Conservation (phyloP, 1,140 invertebrate species). For the Leucophenga varia region DNA sequence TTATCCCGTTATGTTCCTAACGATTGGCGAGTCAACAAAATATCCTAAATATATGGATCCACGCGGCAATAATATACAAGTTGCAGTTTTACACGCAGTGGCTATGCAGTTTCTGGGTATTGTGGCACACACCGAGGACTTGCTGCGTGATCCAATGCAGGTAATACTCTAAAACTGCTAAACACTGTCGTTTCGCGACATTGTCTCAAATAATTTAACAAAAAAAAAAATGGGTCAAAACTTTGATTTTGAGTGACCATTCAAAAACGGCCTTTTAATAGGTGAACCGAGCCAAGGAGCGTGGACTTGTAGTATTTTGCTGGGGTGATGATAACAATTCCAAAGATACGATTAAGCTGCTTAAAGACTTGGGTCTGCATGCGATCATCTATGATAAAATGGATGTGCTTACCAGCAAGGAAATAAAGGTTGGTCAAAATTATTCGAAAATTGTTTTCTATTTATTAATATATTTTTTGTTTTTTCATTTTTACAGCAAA, state of each 20-base stretch:
- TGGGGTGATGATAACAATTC: conserved; percentile 97
- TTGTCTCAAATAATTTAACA: no score
- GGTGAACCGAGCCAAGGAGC: conserved; percentile 74
- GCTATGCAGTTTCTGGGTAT: conserved; percentile 82
- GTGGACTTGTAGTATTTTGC: conserved; percentile 85
- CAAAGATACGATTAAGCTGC: conserved; percentile 77
- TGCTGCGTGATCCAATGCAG: conserved; percentile 79
- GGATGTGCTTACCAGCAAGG: conserved; percentile 75
- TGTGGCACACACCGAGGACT: conserved; percentile 88
- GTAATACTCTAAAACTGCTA: conserved; percentile 36
- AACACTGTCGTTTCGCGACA: no score
- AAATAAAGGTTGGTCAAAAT: conserved; percentile 69
- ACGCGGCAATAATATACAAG: conserved; percentile 76
- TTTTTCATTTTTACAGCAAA: conserved; percentile 59
- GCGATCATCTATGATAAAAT: conserved; percentile 94
- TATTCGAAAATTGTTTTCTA: no score
- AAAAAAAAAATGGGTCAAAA: conserved; percentile 20
- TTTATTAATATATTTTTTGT: neutral
- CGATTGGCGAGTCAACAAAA: conserved; percentile 77
- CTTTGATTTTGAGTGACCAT: conserved; percentile 13
- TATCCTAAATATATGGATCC: conserved; percentile 83
- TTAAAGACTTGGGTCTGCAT: conserved; percentile 86
- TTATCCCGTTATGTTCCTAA: conserved; percentile 93
- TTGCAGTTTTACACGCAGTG: conserved; percentile 79
- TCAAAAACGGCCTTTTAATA: conserved; percentile 41